A percentile compares a stretch with the other conserved stretches of the same genome.
phyloP scores from a whole-genome alignment of 2,113 vertebrate genomes.

The Tychaedon coryphoeus region DNA sequence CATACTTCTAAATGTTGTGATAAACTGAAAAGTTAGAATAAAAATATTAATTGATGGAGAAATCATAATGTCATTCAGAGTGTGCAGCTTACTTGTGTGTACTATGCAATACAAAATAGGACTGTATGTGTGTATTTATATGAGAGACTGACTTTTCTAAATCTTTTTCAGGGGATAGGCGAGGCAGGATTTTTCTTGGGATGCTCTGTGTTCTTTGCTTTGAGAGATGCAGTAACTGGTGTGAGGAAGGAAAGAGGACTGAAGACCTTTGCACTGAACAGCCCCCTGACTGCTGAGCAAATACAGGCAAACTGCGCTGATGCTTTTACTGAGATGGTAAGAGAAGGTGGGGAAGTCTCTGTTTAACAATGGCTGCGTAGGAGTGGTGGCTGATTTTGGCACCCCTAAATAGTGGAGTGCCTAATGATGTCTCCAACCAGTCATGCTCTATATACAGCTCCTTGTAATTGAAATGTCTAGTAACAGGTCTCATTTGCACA shows the following conservation, averaged over 20 bases:
- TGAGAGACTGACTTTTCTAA: neutral
- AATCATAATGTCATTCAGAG: neutral
- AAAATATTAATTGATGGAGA: neutral
- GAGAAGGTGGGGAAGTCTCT: neutral
- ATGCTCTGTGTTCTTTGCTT: slow-evolving; percentile 81
- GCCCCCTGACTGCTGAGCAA: slow-evolving; percentile 77
- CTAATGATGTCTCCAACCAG: neutral
- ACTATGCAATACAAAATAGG: neutral
- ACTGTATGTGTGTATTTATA: neutral
- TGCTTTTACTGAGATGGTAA: slow-evolving; percentile 78
- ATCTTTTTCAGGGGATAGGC: slow-evolving; percentile 75
- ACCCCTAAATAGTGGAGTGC: neutral
- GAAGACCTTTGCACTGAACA: slow-evolving; percentile 70
- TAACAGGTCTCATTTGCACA: neutral
- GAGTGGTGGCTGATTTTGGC: neutral
- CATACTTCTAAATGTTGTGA: neutral
- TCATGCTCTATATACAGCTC: neutral
- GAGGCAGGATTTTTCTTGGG: slow-evolving; percentile 81
- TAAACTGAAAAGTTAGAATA: neutral
- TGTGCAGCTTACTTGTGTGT: neutral
- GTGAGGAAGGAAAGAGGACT: slow-evolving; percentile 73
- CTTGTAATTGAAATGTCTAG: neutral
- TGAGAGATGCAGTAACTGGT: slow-evolving; percentile 75
- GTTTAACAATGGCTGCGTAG: neutral
- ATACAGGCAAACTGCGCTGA: slow-evolving; percentile 75